A percentile compares a stretch with the other conserved stretches of the same genome.
Evolutionary conservation across 2,888 invertebrate genomes (phyloP).

Genomic region (Nineta flava): DNA sequence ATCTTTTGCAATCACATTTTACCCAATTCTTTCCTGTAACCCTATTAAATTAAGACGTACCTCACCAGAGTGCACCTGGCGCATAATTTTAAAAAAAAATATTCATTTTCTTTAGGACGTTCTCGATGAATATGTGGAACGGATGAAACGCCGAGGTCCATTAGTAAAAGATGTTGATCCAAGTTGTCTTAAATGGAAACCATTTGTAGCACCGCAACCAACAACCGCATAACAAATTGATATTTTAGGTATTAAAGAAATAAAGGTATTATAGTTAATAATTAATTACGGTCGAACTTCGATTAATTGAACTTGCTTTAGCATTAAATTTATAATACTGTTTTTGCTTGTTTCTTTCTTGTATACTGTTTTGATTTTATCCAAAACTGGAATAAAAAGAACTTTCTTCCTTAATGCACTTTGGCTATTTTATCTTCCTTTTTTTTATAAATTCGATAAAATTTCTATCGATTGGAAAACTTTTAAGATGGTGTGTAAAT

Average conservation of each 20-base stretch:
- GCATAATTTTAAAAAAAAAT: neutral
- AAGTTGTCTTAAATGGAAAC: conserved; percentile 76
- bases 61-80: too few species aligned
- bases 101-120: conserved; percentile 49
- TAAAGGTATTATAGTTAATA: neutral
- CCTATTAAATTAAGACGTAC: neutral
- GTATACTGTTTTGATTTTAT: too few species aligned
- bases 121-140: conserved; percentile 79
- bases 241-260: neutral
- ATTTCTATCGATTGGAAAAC: too few species aligned
- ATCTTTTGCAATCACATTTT: neutral
- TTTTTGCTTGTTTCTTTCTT: too few species aligned
- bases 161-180: conserved; percentile 81
- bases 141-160: conserved; percentile 54
- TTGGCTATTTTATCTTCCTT: too few species aligned
- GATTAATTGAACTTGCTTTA: too few species aligned
- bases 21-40: neutral
- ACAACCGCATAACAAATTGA: conserved; percentile 24
- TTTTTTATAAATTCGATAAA: too few species aligned
- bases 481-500: too few species aligned
- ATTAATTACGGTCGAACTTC: too few species aligned
- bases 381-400: too few species aligned
- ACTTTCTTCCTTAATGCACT: too few species aligned
- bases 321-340: too few species aligned
- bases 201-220: conserved; percentile 46